Base-by-base conservation (phyloP, 2,113 vertebrate species). In the Lates calcarifer region DNA sequence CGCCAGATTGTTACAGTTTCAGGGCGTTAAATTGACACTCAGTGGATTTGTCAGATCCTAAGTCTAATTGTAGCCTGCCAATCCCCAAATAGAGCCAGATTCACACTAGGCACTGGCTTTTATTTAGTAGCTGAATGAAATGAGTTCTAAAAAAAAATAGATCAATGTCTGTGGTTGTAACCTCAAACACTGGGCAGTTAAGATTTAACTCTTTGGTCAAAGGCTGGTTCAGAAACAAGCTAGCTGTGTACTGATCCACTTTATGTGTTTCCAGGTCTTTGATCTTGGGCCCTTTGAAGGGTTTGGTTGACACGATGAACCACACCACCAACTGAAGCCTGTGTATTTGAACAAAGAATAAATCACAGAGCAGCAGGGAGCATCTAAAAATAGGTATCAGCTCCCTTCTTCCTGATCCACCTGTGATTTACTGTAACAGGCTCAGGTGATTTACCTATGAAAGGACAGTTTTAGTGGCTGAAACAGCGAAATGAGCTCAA, bases 211-310 rank as follows among this genome's bases (percentile, higher is more conserved):
- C 29, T 37, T 82, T 37, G 1, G 75, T 76, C 31, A 70, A 66
- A 62, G 26, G 49, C 14, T 29, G 7, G 45, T 63, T 14, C 56
- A 61, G n/a, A 53, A 78, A 74, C 43, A 2, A 17, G 24, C 60
- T 72, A 39, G 31, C 76, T 39, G 41, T 62, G 69, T 77, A 43
- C 66, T 79, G 77, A 45, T 85, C 28, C 33, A 67, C 51, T 83
- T 81, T 10, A 45, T 81, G 60, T 81, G 56, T 62, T 66, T 77
- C 77, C 86, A 82, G 67, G 69, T 82, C 78, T 92, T 91, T 91
- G 83, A 89, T 91, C 81, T 69, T 9, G 5, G 76, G 69, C 49
- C 62, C 87, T 94, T 90, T 90, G 90, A 91, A 82, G 88, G 71
- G 39, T 68, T 67, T 17, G 71, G 20, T 70, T 83, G 84, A 84